These are phyloP conservation scores for Holotrichia oblita DNA, from an alignment of 1,140 invertebrate genomes.

Conservation along the genomic window DNA sequence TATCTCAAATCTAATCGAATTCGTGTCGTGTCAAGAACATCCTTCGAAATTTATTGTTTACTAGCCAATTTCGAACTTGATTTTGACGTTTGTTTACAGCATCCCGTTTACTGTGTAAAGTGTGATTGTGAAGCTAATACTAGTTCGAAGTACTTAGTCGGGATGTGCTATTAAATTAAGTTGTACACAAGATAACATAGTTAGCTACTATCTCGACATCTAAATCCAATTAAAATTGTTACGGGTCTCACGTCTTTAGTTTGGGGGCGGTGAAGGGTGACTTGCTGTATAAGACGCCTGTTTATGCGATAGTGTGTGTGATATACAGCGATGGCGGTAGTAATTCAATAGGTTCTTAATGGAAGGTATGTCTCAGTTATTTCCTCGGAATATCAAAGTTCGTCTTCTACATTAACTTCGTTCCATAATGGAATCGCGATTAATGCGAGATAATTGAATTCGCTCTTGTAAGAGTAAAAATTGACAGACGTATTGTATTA, in stretches of 20 bases:
- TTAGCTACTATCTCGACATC: constrained; percentile 29
- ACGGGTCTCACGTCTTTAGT: neutral
- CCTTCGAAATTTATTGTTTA: neutral
- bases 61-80: neutral
- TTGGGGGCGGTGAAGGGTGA: neutral
- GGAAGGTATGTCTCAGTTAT: neutral
- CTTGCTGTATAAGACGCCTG: neutral
- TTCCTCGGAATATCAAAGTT: neutral
- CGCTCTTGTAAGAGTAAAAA: neutral
- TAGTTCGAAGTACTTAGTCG: neutral
- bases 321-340: constrained; percentile 50
- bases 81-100: neutral
- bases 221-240: constrained; percentile 33
- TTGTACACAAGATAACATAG: constrained; percentile 29
- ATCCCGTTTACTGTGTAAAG: neutral
- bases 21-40: neutral
- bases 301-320: constrained; percentile 37
- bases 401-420: neutral
- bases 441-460: neutral
- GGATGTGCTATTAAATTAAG: constrained; percentile 5
- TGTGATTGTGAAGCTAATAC: constrained; percentile 7
- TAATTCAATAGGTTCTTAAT: constrained; percentile 4
- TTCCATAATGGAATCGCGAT: constrained; percentile 20
- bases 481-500: neutral
- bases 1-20: neutral